Evolutionary conservation across 1,140 invertebrate genomes (phyloP).

Genomic region (Semibalanus balanoides): DNA sequence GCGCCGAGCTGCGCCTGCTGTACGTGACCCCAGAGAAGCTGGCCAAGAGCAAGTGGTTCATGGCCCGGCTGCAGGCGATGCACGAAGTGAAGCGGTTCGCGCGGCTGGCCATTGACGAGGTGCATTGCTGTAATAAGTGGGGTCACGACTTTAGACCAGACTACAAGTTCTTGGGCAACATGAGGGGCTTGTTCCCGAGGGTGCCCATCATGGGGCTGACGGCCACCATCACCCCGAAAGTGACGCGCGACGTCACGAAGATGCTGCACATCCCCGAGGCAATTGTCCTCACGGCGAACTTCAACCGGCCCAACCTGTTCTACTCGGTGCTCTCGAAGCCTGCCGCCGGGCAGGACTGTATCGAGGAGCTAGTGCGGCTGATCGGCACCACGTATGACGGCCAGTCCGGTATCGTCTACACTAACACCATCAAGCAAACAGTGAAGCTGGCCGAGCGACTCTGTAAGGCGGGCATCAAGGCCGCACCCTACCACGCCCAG

Average conservation of each 20-base stretch:
- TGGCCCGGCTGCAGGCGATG: constrained; percentile 71
- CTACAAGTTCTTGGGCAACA: constrained; percentile 73
- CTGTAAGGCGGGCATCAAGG: constrained; percentile 40
- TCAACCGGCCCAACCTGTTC: constrained; percentile 79
- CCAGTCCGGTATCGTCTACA: constrained; percentile 77
- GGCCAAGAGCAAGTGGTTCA: constrained; percentile 74
- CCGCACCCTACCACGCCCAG: constrained; percentile 67
- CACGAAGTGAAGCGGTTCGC: constrained; percentile 52
- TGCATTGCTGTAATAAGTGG: constrained; percentile 90
- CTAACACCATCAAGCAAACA: constrained; percentile 72
- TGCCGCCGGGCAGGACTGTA: constrained; percentile 21
- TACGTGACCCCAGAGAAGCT: constrained; percentile 89
- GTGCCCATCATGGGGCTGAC: constrained; percentile 81
- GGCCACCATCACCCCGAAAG: constrained; percentile 70
- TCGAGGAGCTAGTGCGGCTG: constrained; percentile 38
- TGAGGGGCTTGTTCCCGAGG: constrained; percentile 66
- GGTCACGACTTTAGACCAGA: constrained; percentile 86
- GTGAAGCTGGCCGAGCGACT: constrained; percentile 59
- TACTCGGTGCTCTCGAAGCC: constrained; percentile 44
- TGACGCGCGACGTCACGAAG: constrained; percentile 69
- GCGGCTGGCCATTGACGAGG: constrained; percentile 83
- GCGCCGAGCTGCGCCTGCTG: constrained; percentile 42
- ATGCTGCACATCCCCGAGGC: constrained; percentile 67
- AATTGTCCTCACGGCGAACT: constrained; percentile 64
- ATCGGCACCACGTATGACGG: constrained; percentile 45